Base-by-base conservation (phyloP, 2,888 invertebrate species). In the Smittia aterrima region DNA sequence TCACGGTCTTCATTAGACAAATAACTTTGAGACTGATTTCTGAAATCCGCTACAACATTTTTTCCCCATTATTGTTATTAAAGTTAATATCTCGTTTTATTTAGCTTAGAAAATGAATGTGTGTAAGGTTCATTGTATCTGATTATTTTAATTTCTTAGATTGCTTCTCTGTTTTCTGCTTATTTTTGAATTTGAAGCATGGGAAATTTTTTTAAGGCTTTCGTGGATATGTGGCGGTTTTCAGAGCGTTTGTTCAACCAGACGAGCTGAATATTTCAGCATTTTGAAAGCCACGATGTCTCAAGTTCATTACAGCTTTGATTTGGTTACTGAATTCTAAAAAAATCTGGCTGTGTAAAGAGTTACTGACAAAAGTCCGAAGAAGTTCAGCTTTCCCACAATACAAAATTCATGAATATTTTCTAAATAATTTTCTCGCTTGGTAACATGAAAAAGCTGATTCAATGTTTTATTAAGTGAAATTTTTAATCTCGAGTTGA, bases 141-240 rank as follows among this genome's bases (percentile, higher is more conserved):
- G 70, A 70, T 70, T 70, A 70, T 27, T 70, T 54, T 70, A 54
- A 47, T 68, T 68, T 66, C 22, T n/a, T 27, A 40, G 18, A 25
- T 27, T 22, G 13, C 18, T 68, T 58, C 58, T 58, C 22, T 7
- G 18, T 32, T 70, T 27, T 9, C 25, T 25, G 27, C 22, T 25
- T 32, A 66, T 13, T 27, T 25, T 53, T 70, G 70, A n/a, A 72
- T 72, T 13, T 72, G 24, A 62, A 40, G 72, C 72, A 72, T 72
- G 72, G 62, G 72, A 72, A 62, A 38, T 20, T n/a, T 58, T 72
- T 72, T n/a, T n/a, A n/a, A n/a, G n/a, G n/a, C n/a, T n/a, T 38
- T 6, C 6, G 11, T 38, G 11, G 11, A 38, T 38, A 38, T 38
- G 6, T 38, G 38, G 11, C 11, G 38, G 38, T 9, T 9, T 38